These are phyloP conservation scores for Chelonus formosanus DNA, from an alignment of 2,888 invertebrate species.

Conservation along the genomic window DNA sequence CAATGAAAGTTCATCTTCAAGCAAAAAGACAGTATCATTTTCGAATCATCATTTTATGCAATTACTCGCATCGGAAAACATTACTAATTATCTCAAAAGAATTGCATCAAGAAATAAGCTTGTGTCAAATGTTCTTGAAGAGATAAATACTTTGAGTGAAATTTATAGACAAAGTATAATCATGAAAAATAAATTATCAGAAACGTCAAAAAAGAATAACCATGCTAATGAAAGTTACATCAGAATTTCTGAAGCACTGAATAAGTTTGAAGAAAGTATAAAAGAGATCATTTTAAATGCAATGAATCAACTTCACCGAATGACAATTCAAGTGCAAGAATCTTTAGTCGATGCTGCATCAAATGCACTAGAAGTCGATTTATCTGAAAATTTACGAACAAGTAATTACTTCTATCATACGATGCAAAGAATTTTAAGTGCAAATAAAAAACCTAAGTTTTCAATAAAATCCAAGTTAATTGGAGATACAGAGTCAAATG, in stretches of 20 bases:
- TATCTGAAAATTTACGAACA: slow-evolving; percentile 26
- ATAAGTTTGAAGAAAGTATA: slow-evolving; percentile 35
- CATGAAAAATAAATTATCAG: too few species aligned
- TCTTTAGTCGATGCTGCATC: slow-evolving; percentile 39
- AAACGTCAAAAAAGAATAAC: not conserved
- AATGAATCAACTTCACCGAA: slow-evolving; percentile 37
- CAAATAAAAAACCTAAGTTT: not conserved
- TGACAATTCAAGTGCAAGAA: slow-evolving; percentile 36
- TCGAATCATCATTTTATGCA: not conserved
- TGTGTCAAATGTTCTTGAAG: slow-evolving; percentile 33
- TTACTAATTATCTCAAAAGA: too few species aligned
- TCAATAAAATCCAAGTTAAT: not conserved
- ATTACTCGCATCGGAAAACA: too few species aligned
- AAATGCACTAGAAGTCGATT: slow-evolving; percentile 22
- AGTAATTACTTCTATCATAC: slow-evolving; percentile 24
- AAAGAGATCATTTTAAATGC: not conserved
- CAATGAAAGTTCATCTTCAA: not conserved
- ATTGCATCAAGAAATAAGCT: slow-evolving; percentile 20
- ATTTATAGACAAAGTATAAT: slow-evolving; percentile 38
- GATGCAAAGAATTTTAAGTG: not conserved
- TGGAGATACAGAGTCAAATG: not conserved
- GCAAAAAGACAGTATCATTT: too few species aligned
- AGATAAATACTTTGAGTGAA: slow-evolving; percentile 37
- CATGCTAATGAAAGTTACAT: slow-evolving; percentile 17
- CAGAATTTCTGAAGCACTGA: slow-evolving; percentile 36